Evolutionary conservation across 2,797 vertebrate genomes (phyloP), one percentile per base, ranked within the genome.

Genomic region (Prunella strophiata): DNA sequence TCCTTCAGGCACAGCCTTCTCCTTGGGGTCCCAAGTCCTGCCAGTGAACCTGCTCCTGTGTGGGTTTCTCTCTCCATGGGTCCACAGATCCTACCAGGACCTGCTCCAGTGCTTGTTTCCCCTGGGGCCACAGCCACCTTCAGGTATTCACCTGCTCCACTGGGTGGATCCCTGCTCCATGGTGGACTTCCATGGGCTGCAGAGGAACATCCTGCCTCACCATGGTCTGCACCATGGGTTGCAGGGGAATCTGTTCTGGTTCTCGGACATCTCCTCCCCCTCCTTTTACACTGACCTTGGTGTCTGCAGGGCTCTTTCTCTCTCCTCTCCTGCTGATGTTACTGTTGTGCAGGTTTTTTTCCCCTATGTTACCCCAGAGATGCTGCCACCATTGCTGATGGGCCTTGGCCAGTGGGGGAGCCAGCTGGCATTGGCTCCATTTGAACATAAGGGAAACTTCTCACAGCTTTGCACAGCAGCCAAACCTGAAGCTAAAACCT

Each of bases 191-290:
- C n/a, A n/a, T 16, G 19, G 45, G 29, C 20, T 59, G 13, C 45
- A 26, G 20, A 19, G 16, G 45, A 16, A 7, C 17, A 51, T 27
- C 5, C 16, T 65, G 13, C n/a, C n/a, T 66, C 59, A 58, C 23
- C 38, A 58, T 0, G 0, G 34, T n/a, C 58, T 40, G 19, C 4
- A 29, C 11, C n/a, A 27, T 0, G 1, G 19, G 11, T 51, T 73
- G 27, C 38, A 65, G 38, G 16, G 7, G n/a, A n/a, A 47, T 13
- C 26, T 23, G 1, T n/a, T 40, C 17, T 34, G 6, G 1, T 51
- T n/a, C 29, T 78, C 18, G 6, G 18, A 23, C 13, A 25, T 34
- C 22, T 66, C 18, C 9, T 38, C 2, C 13, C 8, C 9, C 13
- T 48, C 18, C 16, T 52, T 26, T 22, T 52, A n/a, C 29, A 26